Evolutionary conservation across 2,797 vertebrate species (phyloP).

Genomic region (Lacerta viridis): DNA sequence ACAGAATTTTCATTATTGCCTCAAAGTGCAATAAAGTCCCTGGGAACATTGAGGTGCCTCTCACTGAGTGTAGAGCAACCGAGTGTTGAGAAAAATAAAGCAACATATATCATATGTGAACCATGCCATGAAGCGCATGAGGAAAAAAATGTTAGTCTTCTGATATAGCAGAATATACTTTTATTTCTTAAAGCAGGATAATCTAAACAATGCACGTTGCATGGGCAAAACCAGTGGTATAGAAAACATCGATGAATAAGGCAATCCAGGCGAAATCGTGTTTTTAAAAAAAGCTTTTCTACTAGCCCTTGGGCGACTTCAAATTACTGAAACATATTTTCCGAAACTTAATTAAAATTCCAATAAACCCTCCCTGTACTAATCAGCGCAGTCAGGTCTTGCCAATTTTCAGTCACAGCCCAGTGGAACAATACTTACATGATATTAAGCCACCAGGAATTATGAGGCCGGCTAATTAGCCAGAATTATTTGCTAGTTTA

Average conservation of each 20-base stretch:
- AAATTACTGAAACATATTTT: conserved; percentile 50
- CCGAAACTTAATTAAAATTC: conserved; percentile 51
- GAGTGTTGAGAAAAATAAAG: neutral
- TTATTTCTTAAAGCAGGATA: neutral
- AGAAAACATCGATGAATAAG: neutral
- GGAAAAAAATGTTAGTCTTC: neutral
- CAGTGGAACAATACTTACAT: conserved; percentile 51
- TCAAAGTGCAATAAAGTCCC: neutral
- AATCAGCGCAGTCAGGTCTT: conserved; percentile 47
- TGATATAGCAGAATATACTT: neutral
- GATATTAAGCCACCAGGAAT: conserved; percentile 51
- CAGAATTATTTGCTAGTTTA: conserved; percentile 47
- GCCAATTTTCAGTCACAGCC: conserved; percentile 42
- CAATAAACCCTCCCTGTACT: neutral
- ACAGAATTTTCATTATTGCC: neutral
- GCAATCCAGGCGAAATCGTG: conserved; percentile 21
- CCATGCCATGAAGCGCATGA: neutral
- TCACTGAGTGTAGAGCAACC: neutral
- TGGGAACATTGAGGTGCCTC: neutral
- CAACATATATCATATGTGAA: neutral
- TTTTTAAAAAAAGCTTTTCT: neutral
- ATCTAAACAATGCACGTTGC: neutral
- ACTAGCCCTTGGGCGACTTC: conserved; percentile 21
- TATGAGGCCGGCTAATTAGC: conserved; percentile 58
- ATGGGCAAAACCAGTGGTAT: neutral